Percentiles rank a stretch among this genome's conserved stretches.
Evolutionary conservation across 2,797 vertebrate genomes (phyloP).

Genomic region (Margarornis squamiger): DNA sequence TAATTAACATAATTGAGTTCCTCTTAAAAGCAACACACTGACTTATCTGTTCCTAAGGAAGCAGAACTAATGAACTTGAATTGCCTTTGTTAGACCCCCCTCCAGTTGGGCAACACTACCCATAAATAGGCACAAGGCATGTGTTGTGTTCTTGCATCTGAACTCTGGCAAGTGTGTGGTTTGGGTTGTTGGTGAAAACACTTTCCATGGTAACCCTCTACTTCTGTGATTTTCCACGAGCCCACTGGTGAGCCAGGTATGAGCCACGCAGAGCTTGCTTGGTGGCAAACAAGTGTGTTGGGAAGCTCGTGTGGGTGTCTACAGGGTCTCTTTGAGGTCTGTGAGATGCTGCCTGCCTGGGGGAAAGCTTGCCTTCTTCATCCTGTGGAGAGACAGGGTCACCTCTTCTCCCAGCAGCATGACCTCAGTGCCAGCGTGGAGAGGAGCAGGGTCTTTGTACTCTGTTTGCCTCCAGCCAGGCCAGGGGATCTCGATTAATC

Average conservation of each 20-base stretch:
- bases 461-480: not conserved
- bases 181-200: constrained; percentile 42
- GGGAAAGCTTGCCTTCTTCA: not conserved
- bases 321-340: not conserved
- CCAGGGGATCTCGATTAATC: not conserved
- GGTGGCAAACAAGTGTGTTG: not conserved
- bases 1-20: constrained; percentile 35
- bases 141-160: not conserved
- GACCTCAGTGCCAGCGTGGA: fast-evolving
- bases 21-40: constrained; percentile 17
- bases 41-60: constrained; percentile 47
- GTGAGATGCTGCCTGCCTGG: not conserved
- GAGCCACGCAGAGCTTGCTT: not conserved
- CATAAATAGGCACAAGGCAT: not conserved
- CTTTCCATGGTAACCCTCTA: constrained; percentile 19
- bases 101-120: not conserved
- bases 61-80: constrained; percentile 49
- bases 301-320: not conserved
- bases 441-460: not conserved
- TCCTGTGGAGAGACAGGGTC: not conserved
- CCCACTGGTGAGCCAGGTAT: not conserved
- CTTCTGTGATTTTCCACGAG: not conserved
- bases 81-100: not conserved
- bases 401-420: not conserved
- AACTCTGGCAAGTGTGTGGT: not conserved